Percentiles rank a stretch among this genome's conserved stretches.
Evolutionary conservation across 2,888 invertebrate genomes (phyloP).

Genomic region (Disparrhopalites patrizii): DNA sequence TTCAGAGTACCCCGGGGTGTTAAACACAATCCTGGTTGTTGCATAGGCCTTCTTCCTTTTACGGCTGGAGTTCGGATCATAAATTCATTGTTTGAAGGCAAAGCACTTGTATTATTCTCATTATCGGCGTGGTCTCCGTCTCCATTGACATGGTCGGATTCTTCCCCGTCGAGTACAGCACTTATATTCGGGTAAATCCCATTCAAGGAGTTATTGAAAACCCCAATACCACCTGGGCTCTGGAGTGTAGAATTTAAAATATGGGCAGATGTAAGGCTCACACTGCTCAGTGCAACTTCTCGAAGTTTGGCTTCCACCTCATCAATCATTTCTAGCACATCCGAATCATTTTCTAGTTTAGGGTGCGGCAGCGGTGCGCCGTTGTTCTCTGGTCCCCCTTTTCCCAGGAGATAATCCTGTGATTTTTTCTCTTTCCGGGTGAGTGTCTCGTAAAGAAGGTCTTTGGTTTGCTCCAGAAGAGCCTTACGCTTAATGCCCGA

Average conservation of each 20-base stretch:
- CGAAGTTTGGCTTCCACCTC: conserved; percentile 13
- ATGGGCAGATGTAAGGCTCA: background rate
- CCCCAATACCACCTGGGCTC: background rate
- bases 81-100: background rate
- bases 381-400: background rate
- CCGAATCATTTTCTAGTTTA: conserved; percentile 4
- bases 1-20: too few relatives aligned
- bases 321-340: conserved; percentile 8
- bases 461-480: conserved; percentile 11
- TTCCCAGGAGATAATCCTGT: conserved; percentile 1
- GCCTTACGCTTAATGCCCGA: background rate
- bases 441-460: conserved; percentile 18
- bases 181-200: background rate
- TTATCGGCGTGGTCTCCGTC: too few relatives aligned
- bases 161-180: background rate
- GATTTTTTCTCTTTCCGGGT: conserved; percentile 3
- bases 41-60: background rate
- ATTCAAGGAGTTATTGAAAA: background rate
- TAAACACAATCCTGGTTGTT: background rate
- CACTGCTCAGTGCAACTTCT: background rate
- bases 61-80: conserved; percentile 4
- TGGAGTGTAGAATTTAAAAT: background rate
- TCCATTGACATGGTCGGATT: too few relatives aligned
- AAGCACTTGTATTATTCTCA: background rate
- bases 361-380: conserved; percentile 9